Evolutionary conservation across 2,113 vertebrate genomes (phyloP), one percentile per base, ranked within the genome.

Genomic region (Pseudolaguvia tuberculata): DNA sequence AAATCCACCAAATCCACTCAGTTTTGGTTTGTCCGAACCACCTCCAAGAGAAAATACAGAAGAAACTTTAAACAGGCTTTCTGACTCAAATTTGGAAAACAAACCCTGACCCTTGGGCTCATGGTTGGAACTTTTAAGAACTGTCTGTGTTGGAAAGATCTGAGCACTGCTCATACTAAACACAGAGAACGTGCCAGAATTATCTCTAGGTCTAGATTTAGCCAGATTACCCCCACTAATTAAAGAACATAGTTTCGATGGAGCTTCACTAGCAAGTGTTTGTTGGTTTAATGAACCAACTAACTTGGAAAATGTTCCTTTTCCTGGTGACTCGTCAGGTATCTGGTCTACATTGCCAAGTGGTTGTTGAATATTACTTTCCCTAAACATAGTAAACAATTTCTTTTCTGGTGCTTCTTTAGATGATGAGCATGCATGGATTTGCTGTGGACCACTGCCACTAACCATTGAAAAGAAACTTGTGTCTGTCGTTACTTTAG

Each of bases 1-100:
- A 85, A 94, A 93, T 11, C 86, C 94, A 55, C 91, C 91, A 85
- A 94, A 93, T 11, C 86, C 94, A 73, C 61, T 91, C 51, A 78
- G 82, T 86, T 92, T 90, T 21, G 80, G n/a, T 72, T 86, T 92
- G 72, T 87, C 85, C 77, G 87, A 27, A 67, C 79, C 76, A 13
- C 83, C 27, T 3, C 82, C 82, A 21, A 87, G 83, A 42, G 94
- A 90, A 73, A 95, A 93, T 77, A 95, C 88, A 67, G 92, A 93
- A 17, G 94, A 85, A 73, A 94, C 84, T 80, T 82, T 94, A 80
- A 95, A 95, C 31, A 89, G 62, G 10, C 90, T 82, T 63, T 94
- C 93, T 47, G 87, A 61, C 76, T 93, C 79, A 85, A 92, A 90
- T 82, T 87, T 88, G 1, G 91, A 90, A 84, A 91, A 88, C 25